phyloP scores from a whole-genome alignment of 1,140 invertebrate species.

The Platorchestia sp. region DNA sequence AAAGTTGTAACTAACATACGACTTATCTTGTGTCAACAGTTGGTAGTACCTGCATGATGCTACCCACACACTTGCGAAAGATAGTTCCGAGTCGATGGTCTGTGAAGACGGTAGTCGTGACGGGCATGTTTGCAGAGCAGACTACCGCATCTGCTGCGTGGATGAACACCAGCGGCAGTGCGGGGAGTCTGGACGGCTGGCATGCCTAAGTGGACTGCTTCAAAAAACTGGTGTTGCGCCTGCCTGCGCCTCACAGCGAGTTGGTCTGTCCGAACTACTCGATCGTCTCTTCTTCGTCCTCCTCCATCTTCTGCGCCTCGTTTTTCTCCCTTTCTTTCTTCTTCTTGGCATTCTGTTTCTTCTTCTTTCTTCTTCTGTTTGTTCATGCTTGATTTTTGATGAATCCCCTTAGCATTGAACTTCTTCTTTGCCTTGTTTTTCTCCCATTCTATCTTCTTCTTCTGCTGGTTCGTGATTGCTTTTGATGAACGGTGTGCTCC shows the following conservation, averaged over 20 bases:
- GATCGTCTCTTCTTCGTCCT: neutral
- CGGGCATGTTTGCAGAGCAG: conserved; percentile 15
- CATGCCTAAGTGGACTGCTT: conserved; percentile 23
- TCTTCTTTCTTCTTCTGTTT: no score
- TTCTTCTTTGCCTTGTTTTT: no score
- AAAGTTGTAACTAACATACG: neutral
- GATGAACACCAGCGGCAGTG: conserved; percentile 1
- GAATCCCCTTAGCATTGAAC: no score
- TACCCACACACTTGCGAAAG: neutral
- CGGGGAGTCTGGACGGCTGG: neutral
- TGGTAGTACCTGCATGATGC: neutral
- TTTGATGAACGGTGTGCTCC: neutral
- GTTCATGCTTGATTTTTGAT: no score
- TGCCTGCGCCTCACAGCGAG: neutral
- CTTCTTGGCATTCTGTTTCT: no score
- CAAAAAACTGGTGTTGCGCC: conserved; percentile 44
- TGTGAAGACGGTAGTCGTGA: conserved; percentile 41
- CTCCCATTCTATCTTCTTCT: no score
- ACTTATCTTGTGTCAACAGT: neutral
- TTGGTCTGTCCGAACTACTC: neutral
- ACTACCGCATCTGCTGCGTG: conserved; percentile 32
- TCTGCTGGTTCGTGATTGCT: neutral
- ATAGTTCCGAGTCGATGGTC: conserved; percentile 29
- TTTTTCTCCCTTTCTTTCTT: no score
- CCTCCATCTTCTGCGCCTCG: neutral